Percentiles rank a stretch among this genome's conserved stretches.
Evolutionary conservation across 2,797 vertebrate genomes (phyloP).

Genomic region (Paedocypris micromegethes): DNA sequence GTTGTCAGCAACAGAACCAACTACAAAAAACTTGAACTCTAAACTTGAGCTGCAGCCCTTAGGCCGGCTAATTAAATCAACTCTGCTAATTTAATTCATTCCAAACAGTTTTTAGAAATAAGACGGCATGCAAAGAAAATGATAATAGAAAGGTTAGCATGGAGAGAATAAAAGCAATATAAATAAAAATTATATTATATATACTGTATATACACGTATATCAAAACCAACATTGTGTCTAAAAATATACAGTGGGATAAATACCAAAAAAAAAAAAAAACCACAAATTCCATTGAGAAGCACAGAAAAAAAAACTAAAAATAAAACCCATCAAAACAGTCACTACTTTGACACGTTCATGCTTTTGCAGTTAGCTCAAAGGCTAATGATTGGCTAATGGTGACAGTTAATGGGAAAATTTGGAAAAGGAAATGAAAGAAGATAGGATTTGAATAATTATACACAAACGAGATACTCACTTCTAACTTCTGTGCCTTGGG

Average conservation of each 20-base stretch:
- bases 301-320: conserved; percentile 6
- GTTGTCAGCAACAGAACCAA: no score
- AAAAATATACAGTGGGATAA: conserved; percentile 9
- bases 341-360: not conserved
- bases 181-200: no score
- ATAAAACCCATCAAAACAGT: conserved; percentile 3
- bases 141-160: no score
- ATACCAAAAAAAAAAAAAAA: not conserved
- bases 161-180: no score
- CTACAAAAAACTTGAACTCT: no score
- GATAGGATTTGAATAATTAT: not conserved
- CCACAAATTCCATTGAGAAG: conserved; percentile 3
- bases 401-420: conserved; percentile 21
- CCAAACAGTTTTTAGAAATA: no score
- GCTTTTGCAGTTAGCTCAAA: conserved; percentile 25
- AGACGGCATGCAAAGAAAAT: no score
- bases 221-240: not conserved
- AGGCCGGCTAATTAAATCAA: no score
- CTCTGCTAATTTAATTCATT: no score
- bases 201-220: no score
- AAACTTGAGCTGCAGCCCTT: no score
- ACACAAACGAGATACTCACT: conserved; percentile 63
- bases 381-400: conserved; percentile 35
- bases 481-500: conserved; percentile 89
- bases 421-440: conserved; percentile 8